These are phyloP conservation scores for Theonella swinhoei DNA, from an alignment of 37 sponge, comb jelly and placozoan species.

Conservation along the genomic window DNA sequence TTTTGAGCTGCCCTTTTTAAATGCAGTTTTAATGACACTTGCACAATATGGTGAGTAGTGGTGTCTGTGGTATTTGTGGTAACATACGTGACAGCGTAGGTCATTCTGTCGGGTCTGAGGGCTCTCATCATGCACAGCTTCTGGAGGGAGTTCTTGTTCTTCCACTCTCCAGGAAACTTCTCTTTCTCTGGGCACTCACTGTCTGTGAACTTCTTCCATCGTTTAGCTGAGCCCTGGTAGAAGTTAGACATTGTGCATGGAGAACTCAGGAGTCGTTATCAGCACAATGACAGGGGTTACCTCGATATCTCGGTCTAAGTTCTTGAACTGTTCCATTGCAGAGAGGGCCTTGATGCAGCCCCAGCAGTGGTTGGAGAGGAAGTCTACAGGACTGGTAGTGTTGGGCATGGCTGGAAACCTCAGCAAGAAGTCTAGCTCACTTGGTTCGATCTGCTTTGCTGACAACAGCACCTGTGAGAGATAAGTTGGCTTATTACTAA, in stretches of 20 bases:
- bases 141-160: slow-evolving; percentile 97
- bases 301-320: slow-evolving; percentile 97
- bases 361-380: slow-evolving; percentile 86
- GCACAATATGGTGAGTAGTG: no score
- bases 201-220: slow-evolving; percentile 99
- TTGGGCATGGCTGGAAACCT: slow-evolving; percentile 87
- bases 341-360: slow-evolving; percentile 95
- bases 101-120: slow-evolving; percentile 97
- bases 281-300: slow-evolving; percentile 4
- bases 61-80: no score
- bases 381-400: slow-evolving; percentile 92
- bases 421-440: slow-evolving; percentile 94
- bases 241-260: neutral
- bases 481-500: neutral
- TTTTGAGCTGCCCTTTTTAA: no score
- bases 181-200: slow-evolving; percentile 98
- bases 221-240: slow-evolving; percentile 88
- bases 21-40: no score
- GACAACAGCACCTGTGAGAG: slow-evolving; percentile 70
- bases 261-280: no score
- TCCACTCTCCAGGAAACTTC: slow-evolving; percentile 99
- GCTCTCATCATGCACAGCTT: slow-evolving; percentile 99
- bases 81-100: slow-evolving; percentile 89
- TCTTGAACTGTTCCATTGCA: slow-evolving; percentile 94
- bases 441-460: slow-evolving; percentile 81